Base-by-base conservation (phyloP, 2,888 invertebrate species). In the Gortyna flavago region DNA sequence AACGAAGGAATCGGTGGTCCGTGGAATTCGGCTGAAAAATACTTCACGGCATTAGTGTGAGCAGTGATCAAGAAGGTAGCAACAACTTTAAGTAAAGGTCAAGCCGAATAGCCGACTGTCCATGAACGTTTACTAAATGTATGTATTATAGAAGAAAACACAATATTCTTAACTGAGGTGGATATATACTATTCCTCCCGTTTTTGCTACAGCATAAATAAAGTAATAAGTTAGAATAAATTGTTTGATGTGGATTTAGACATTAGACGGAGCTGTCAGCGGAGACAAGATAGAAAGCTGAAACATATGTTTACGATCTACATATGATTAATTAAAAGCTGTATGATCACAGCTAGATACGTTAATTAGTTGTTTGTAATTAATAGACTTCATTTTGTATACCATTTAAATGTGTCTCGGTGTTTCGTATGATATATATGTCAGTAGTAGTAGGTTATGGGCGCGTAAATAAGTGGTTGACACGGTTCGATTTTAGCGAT, bases 391-490 rank as follows among this genome's bases (percentile, higher is more conserved):
- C n/a, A n/a, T 81, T 68, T 68, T n/a, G 51, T 67, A 62, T 76
- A 67, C 61, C n/a, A 32, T 75, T 70, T 38, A 54, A 75, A 70
- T 61, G 29, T 70, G 35, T 21, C n/a, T 54, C 59, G 0, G 29
- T 64, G 32, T 51, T 29, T 59, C 41, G 38, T 48, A 44, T 61
- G 75, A 66, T 66, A 80, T 76, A 38, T 8, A n/a, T n/a, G n/a
- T n/a, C n/a, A n/a, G n/a, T n/a, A n/a, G n/a, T 38, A 80, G n/a
- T 73, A 80, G 38, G 66, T 57, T 75, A 54, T 41, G 38, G 38
- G 32, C n/a, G 69, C n/a, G 54, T 48, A 81, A 75, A 75, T 81
- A 32, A 61, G 61, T 61, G 54, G 76, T 76, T 67, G 61, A 62
- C 9, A 35, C 16, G 66, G 38, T 67, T 38, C 0, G 13, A 67